phyloP scores from a whole-genome alignment of 2,113 vertebrate genomes.

The Ammodytes dubius region DNA sequence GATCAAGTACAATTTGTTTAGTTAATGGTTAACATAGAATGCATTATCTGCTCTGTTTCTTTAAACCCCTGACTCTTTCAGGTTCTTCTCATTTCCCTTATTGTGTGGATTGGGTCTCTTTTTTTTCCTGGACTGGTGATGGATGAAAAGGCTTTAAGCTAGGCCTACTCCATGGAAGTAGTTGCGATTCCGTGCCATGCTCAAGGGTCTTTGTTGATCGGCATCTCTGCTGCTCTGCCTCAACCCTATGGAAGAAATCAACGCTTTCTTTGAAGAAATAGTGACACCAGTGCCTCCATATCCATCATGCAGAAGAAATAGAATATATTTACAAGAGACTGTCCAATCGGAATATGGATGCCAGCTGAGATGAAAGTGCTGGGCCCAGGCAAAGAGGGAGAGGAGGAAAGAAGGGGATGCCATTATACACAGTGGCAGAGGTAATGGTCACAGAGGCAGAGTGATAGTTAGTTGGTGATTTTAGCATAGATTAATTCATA shows the following conservation, averaged over 20 bases:
- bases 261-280: slow-evolving; percentile 49
- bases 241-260: slow-evolving; percentile 18
- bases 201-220: slow-evolving; percentile 27
- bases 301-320: slow-evolving; percentile 42
- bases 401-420: neutral
- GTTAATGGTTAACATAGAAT: neutral
- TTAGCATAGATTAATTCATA: neutral
- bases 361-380: slow-evolving; percentile 55
- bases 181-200: slow-evolving; percentile 39
- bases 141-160: neutral
- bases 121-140: neutral
- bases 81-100: neutral
- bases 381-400: neutral
- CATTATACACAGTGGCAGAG: neutral
- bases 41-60: neutral
- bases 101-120: neutral
- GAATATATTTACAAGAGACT: slow-evolving; percentile 57
- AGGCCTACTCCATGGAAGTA: neutral
- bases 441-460: neutral
- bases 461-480: neutral
- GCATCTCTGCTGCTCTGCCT: slow-evolving; percentile 23
- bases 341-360: slow-evolving; percentile 31
- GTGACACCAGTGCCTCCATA: slow-evolving; percentile 42
- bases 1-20: neutral
- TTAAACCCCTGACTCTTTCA: neutral